A percentile compares a stretch with the other conserved stretches of the same genome.
These are phyloP conservation scores for Malurus cyaneus DNA, from an alignment of 2,113 vertebrate species.

Conservation along the genomic window DNA sequence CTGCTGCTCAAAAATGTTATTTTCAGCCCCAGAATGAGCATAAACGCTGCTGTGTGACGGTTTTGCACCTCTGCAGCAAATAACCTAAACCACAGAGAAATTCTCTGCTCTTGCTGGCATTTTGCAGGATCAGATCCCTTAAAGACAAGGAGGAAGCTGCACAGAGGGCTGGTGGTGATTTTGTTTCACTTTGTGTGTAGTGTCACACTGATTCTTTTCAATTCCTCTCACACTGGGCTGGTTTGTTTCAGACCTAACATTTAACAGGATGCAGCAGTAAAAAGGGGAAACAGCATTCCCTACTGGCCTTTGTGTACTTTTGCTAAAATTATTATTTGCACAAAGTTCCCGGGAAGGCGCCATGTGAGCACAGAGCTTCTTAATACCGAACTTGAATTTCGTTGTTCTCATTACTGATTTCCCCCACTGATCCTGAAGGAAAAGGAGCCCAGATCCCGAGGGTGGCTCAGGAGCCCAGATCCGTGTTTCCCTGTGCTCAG, in stretches of 20 bases:
- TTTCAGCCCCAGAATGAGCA: background rate
- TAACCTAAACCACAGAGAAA: background rate
- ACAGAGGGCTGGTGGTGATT: background rate
- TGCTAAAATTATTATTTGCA: background rate
- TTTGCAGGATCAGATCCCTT: background rate
- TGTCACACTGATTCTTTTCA: background rate
- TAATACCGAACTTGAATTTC: background rate
- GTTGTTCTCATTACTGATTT: background rate
- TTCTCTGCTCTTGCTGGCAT: background rate
- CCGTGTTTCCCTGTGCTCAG: background rate
- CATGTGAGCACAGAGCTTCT: background rate
- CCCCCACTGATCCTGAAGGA: background rate
- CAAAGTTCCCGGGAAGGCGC: background rate
- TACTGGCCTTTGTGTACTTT: background rate
- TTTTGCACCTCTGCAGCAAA: background rate
- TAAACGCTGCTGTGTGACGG: background rate
- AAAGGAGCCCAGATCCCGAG: background rate
- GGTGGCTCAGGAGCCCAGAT: accelerated
- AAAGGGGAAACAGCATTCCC: background rate
- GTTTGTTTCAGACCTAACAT: background rate
- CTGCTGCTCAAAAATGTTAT: background rate
- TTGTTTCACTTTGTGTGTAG: accelerated
- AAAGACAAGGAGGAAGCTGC: background rate
- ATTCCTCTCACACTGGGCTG: background rate
- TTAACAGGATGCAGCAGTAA: background rate